These are phyloP conservation scores for Cotesia congregata DNA, from an alignment of 2,888 invertebrate genomes.

Conservation along the genomic window DNA sequence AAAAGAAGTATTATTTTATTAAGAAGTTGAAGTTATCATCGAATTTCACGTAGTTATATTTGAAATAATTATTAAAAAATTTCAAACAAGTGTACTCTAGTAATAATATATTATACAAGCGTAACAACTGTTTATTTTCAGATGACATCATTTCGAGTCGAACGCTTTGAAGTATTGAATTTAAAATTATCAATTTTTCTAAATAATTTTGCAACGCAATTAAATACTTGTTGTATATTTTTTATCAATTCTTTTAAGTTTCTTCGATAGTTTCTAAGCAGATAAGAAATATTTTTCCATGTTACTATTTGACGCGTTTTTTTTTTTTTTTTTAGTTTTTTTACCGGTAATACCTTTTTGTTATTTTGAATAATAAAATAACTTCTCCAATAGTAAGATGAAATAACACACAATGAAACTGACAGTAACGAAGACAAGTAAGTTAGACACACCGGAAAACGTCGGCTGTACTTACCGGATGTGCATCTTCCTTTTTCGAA, in stretches of 20 bases:
- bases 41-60: not conserved
- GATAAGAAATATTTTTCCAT: no score
- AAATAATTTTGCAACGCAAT: no score
- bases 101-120: constrained; percentile 45
- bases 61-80: not conserved
- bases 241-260: no score
- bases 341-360: not conserved
- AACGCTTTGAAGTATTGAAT: no score
- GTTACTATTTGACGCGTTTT: no score
- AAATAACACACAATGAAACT: not conserved
- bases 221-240: no score
- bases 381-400: not conserved
- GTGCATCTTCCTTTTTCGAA: constrained; percentile 67
- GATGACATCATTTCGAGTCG: no score
- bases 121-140: no score
- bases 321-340: not conserved
- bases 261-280: no score
- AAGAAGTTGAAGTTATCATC: not conserved
- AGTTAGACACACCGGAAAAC: constrained; percentile 60
- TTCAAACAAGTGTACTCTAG: constrained; percentile 65
- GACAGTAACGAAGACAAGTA: constrained; percentile 28
- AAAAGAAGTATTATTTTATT: no score
- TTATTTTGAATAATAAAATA: not conserved
- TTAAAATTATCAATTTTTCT: no score
- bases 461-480: constrained; percentile 66